Conservation (phyloP, 2,888 invertebrate species). For the Rambutsinella grinnellia region DNA sequence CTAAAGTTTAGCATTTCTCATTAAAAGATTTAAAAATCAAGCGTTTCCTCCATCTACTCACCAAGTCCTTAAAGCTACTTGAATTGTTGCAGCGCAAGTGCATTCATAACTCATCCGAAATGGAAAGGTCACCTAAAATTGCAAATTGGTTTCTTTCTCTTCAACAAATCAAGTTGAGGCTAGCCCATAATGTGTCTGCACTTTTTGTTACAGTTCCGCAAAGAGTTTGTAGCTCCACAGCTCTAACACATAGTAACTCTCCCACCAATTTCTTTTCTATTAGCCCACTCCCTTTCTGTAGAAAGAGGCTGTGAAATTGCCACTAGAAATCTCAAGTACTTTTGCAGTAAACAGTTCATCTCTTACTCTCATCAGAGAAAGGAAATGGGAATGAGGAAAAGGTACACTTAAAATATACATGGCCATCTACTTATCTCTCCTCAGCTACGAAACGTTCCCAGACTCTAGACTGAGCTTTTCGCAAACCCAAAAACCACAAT, state of each 20-base stretch:
- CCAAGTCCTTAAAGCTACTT: no score
- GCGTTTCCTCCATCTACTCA: no score
- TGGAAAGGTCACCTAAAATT: constrained; percentile 25
- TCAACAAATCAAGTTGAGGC: constrained; percentile 13
- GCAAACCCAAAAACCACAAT: constrained; percentile 29
- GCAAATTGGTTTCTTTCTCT: not conserved
- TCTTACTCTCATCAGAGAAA: not conserved
- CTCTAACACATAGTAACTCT: constrained; percentile 10
- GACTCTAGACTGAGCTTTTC: not conserved
- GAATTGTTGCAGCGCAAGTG: not conserved
- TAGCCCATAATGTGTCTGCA: constrained; percentile 2
- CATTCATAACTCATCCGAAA: constrained; percentile 32
- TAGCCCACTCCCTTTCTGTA: constrained; percentile 7
- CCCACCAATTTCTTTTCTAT: constrained; percentile 16
- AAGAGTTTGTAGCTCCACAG: not conserved
- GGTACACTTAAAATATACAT: constrained; percentile 5
- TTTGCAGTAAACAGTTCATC: constrained; percentile 27
- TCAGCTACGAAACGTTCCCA: not conserved
- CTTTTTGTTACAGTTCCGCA: not conserved
- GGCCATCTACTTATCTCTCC: not conserved
- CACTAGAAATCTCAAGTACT: constrained; percentile 40
- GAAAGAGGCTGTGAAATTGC: constrained; percentile 40
- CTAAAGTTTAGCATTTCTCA: no score
- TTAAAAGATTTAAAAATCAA: no score
- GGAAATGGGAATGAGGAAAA: constrained; percentile 7